phyloP scores from a whole-genome alignment of 2,888 invertebrate genomes.

The Drosophila anomalata region DNA sequence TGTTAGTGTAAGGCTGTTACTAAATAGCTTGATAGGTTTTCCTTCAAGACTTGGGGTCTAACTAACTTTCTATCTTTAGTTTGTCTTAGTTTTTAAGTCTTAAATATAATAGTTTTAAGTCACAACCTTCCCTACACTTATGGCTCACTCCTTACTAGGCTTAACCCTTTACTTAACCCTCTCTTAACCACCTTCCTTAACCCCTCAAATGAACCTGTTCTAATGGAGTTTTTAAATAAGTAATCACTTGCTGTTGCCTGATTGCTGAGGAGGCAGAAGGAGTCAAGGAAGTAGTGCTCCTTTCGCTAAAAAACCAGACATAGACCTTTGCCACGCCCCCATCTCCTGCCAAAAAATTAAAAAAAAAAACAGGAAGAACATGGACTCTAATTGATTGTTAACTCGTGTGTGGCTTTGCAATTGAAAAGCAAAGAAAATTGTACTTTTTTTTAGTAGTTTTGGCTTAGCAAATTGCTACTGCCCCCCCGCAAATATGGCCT shows the following conservation, averaged over 20 bases:
- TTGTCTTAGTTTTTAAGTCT: background rate
- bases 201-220: conserved; percentile 47
- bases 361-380: background rate
- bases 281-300: conserved; percentile 11
- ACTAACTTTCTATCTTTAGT: background rate
- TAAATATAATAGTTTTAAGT: no score
- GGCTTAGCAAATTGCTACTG: conserved; percentile 13
- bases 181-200: background rate
- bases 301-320: background rate
- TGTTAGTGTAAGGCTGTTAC: background rate
- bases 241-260: conserved; percentile 55
- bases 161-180: conserved; percentile 3
- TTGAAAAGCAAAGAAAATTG: background rate
- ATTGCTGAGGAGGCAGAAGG: background rate
- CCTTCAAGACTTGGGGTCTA: no score
- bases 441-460: conserved; percentile 9
- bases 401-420: conserved; percentile 30
- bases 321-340: conserved; percentile 6
- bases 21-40: no score
- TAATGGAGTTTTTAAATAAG: conserved; percentile 73
- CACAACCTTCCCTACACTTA: background rate
- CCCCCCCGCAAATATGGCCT: conserved; percentile 13
- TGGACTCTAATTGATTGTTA: conserved; percentile 54
- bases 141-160: background rate
- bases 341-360: background rate